Conservation (phyloP, 2,797 vertebrate species). For the Clarias laeviceps region DNA sequence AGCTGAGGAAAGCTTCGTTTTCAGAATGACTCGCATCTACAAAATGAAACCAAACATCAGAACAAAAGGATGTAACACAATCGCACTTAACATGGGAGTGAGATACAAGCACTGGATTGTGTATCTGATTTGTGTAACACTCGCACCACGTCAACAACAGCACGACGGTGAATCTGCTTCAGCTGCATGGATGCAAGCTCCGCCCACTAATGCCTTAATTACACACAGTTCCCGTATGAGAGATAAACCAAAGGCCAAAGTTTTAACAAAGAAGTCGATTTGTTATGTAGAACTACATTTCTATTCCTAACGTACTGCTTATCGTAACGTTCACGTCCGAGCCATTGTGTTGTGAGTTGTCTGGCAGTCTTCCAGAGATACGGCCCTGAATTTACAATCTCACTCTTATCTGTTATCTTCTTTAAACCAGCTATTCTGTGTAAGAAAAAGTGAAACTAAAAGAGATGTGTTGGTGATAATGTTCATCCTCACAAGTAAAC, state of each 20-base stretch:
- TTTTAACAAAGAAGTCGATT: neutral
- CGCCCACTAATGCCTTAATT: neutral
- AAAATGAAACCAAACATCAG: neutral
- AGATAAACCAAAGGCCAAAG: neutral
- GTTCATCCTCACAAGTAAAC: neutral
- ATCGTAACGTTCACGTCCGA: neutral
- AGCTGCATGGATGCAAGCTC: neutral
- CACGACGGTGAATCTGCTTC: neutral
- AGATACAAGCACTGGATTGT: neutral
- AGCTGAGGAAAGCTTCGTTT: neutral
- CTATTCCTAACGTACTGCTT: rapidly evolving
- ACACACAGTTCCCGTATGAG: too few relatives aligned
- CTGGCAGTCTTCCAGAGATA: too few relatives aligned
- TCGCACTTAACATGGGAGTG: too few relatives aligned
- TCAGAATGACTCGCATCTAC: neutral
- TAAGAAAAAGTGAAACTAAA: neutral
- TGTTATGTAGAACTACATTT: neutral
- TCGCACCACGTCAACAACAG: neutral
- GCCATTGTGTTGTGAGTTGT: neutral
- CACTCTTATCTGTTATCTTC: neutral
- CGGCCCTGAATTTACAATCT: neutral
- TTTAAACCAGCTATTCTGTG: neutral
- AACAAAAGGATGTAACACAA: neutral
- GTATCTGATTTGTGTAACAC: neutral
- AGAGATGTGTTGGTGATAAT: too few relatives aligned